A percentile compares a stretch with the other conserved stretches of the same genome.
Conservation (phyloP, 2,797 vertebrate genomes). For the Pangasius krempfi region DNA sequence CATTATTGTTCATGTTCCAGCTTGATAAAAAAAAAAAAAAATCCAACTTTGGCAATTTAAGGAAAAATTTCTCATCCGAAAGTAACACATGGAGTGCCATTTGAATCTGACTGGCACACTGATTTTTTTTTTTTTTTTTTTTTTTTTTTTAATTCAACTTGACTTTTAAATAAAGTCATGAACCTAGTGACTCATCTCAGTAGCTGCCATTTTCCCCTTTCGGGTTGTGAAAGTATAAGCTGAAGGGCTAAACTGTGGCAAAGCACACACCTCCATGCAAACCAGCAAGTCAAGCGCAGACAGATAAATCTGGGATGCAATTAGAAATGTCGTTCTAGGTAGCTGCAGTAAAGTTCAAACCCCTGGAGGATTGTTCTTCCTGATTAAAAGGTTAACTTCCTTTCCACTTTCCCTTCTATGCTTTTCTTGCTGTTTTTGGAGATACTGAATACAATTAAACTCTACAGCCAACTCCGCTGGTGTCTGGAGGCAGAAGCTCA, state of each 20-base stretch:
- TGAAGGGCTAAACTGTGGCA: not conserved
- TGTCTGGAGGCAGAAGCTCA: not conserved
- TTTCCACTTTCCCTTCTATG: not conserved
- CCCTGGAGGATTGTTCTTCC: conserved; percentile 58
- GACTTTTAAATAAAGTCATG: not conserved
- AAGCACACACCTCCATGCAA: not conserved
- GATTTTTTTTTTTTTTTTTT: not conserved
- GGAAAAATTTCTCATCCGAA: not conserved
- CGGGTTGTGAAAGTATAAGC: not conserved
- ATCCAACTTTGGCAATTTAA: not conserved
- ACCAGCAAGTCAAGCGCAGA: not conserved
- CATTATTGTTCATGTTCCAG: not conserved
- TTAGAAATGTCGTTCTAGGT: conserved; percentile 11
- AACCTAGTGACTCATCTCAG: not conserved
- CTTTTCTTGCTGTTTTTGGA: not conserved
- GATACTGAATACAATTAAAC: not conserved
- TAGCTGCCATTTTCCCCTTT: not conserved
- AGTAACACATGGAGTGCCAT: not conserved
- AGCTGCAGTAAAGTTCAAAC: conserved; percentile 44
- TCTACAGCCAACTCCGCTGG: not conserved
- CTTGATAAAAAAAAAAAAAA: not conserved
- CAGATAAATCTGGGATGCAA: not conserved
- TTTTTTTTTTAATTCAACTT: not conserved
- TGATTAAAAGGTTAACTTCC: conserved; percentile 28
- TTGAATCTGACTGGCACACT: not conserved